Evolutionary conservation across 2,888 invertebrate genomes (phyloP), one percentile per base, ranked within the genome.

Genomic region (Melolontha melolontha): DNA sequence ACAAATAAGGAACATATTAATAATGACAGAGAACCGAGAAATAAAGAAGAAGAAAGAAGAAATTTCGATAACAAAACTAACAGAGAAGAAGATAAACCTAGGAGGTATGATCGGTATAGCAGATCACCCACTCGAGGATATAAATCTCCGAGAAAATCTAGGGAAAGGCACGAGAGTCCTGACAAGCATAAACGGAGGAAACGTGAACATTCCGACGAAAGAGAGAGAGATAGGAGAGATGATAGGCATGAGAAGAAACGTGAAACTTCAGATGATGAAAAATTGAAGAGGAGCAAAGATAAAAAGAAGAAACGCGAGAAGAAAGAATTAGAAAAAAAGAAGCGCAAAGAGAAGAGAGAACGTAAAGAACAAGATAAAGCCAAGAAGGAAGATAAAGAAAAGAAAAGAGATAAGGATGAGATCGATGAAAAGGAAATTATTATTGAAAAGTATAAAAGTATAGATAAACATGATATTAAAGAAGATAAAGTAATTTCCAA

Each of bases 281-380:
- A 80, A 74, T 76, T 75, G 64, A 82, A 79, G 68, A 81, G 80
- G 75, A 80, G 76, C 71, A 81, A 87, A 72, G 87, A 87, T 49
- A 85, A 86, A 70, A 88, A 87, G 74, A 87, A 87, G 70, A 83
- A 81, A 73, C 85, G 84, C 71, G 84, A 87, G 41, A 87, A 86
- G 71, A 87, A 86, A 76, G 88, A 86, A 54, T 75, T 77, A 16
- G 81, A 83, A 14, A 79, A 78, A 70, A 80, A 79, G 68, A 78
- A 77, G 84, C 86, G 77, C 82, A 86, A 75, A 79, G 85, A 81
- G 41, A 79, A 79, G 67, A 79, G 80, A 14, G 67, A 68, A 73
- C 81, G 79, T 67, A 79, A 79, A 70, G 81, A 79, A 67, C 80
- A 79, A 51, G 83, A 84, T 66, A 84, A 83, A 72, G 79, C 81